phyloP scores from a whole-genome alignment of 2,888 invertebrate species.

The Ichneumoninae sp. region DNA sequence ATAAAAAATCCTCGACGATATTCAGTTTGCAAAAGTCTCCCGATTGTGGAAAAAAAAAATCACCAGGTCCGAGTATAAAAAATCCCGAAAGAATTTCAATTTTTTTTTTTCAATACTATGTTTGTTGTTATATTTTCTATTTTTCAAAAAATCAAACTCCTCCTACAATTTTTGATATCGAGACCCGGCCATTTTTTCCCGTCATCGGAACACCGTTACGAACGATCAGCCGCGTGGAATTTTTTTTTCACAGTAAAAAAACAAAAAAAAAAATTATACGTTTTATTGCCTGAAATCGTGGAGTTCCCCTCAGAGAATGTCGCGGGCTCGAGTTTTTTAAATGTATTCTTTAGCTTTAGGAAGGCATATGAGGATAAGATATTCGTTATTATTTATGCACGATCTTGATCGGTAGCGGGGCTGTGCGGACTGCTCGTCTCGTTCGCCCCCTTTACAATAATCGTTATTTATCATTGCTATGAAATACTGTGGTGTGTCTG shows the following conservation, averaged over 20 bases:
- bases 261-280: not conserved
- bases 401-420: constrained; percentile 23
- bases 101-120: not conserved
- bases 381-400: constrained; percentile 51
- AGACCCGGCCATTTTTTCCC: not conserved
- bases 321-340: constrained; percentile 53
- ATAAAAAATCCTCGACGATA: not conserved
- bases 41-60: not conserved
- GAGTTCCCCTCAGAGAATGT: not conserved
- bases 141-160: no score
- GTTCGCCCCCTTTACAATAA: constrained; percentile 25
- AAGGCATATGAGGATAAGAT: constrained; percentile 66
- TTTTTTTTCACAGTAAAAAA: not conserved
- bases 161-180: not conserved
- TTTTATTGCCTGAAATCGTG: not conserved
- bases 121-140: not conserved
- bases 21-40: not conserved
- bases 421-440: constrained; percentile 22
- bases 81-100: not conserved
- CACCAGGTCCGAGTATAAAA: not conserved
- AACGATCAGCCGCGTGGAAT: not conserved
- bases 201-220: not conserved
- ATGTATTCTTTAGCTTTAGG: constrained; percentile 61
- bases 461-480: constrained; percentile 41
- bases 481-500: constrained; percentile 53